These are phyloP conservation scores for Ormyrus labotus DNA, from an alignment of 2,888 invertebrate species.

Conservation along the genomic window DNA sequence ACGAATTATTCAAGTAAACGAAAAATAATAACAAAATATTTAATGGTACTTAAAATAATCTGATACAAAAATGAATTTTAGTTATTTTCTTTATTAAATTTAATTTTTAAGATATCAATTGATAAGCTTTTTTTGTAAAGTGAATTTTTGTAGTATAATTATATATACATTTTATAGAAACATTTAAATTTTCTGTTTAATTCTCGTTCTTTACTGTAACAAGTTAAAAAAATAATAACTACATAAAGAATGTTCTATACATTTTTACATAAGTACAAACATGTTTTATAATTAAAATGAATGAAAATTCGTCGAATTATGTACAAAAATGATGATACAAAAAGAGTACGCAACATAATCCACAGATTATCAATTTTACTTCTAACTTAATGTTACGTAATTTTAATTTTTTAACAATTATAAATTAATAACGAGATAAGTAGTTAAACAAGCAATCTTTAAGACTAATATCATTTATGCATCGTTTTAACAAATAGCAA, in stretches of 20 bases:
- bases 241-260: constrained; percentile 18
- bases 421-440: constrained; percentile 29
- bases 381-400: constrained; percentile 1
- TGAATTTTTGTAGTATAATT: no score
- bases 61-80: no score
- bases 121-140: no score
- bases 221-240: constrained; percentile 3
- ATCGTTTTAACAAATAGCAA: neutral
- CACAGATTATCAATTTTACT: neutral
- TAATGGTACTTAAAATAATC: no score
- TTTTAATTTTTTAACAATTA: constrained; percentile 25
- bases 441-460: constrained; percentile 14
- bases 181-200: no score
- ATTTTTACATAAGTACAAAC: constrained; percentile 28
- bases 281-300: neutral
- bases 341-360: no score
- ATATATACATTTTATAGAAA: no score
- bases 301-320: neutral
- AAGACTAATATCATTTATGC: constrained; percentile 1
- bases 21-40: no score
- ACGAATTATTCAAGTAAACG: no score
- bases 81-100: no score
- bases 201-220: no score
- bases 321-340: neutral
- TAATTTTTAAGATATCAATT: no score